Conservation (phyloP, 2,888 invertebrate genomes). For the Octodonta nipae region DNA sequence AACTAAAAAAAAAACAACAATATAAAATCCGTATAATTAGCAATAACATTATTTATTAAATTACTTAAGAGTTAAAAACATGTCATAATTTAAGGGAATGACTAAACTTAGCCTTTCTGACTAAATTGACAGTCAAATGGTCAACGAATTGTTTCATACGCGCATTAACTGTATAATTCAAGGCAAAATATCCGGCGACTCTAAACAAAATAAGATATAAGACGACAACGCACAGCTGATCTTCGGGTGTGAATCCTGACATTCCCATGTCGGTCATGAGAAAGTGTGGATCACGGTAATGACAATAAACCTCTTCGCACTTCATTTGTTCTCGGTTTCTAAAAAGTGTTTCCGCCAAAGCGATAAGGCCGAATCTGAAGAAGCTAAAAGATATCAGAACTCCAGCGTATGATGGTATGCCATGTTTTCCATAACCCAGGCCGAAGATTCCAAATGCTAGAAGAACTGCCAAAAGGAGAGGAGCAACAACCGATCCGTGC, state of each 20-base stretch:
- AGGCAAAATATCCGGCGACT: constrained; percentile 40
- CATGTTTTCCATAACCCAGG: constrained; percentile 46
- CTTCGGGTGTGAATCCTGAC: constrained; percentile 31
- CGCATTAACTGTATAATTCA: too few species aligned
- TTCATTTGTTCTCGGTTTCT: constrained; percentile 44
- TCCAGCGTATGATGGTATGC: constrained; percentile 42
- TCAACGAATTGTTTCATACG: too few species aligned
- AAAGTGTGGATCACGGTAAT: constrained; percentile 39
- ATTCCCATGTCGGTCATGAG: constrained; percentile 55
- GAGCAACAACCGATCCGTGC: constrained; percentile 49
- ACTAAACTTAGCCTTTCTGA: too few species aligned
- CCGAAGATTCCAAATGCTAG: constrained; percentile 47
- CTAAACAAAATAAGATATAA: constrained; percentile 44
- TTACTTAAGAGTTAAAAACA: too few species aligned
- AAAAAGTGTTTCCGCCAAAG: constrained; percentile 43
- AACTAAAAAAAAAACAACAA: too few species aligned
- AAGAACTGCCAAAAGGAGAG: constrained; percentile 42
- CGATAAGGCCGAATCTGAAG: constrained; percentile 55
- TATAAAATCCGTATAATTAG: too few species aligned
- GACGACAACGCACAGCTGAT: constrained; percentile 45
- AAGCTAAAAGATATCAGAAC: constrained; percentile 46
- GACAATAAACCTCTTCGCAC: constrained; percentile 48
- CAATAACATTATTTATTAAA: too few species aligned
- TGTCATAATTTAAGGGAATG: too few species aligned
- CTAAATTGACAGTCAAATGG: too few species aligned